Evolutionary conservation across 2,888 invertebrate species (phyloP), one percentile per base, ranked within the genome.

Genomic region (Caradrina kadenii): DNA sequence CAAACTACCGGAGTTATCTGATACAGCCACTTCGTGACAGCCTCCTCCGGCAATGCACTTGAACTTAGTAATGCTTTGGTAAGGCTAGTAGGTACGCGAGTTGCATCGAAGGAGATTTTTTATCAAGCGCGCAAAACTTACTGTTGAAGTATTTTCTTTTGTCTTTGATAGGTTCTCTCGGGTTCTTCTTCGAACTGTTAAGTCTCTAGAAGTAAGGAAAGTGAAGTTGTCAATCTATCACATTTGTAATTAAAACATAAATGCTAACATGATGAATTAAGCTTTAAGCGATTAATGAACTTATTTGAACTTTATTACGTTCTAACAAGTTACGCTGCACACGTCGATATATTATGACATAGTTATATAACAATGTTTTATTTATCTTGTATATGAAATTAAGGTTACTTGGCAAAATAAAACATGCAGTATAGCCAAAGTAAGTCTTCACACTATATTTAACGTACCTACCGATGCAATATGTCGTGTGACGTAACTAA

Each of bases 1-100:
- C 94, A 93, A 95, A 94, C 94, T 94, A 92, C 93, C 89, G 90
- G 91, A 89, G 89, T 94, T 95, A 95, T 95, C 95, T 90, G 95
- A 94, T 94, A 90, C 93, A 93, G 88, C 85, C 89, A 86, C 89
- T 87, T 93, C 95, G 94, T 95, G 95, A 94, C 94, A 89, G 86
- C 86, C 89, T 87, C 86, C 90, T 87, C 80, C 81, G 84, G 87
- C 87, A 81, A 89, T 87, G 88, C 87, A 88, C 87, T 88, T 86
- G 84, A 87, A 83, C 84, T 80, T 76, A 63, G 81, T 79, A 80
- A 61, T 54, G 59, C 73, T 69, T 80, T 69, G 63, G 76, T 64
- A 35, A 71, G 55, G 21, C 59, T 49, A 59, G 58, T 45, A 15
- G 15, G 45, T 54, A 66, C 55, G 49, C 52, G 55, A 67, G 21